These are phyloP conservation scores for Proterorhinus semilunaris DNA, from an alignment of 2,113 vertebrate genomes.

Conservation along the genomic window DNA sequence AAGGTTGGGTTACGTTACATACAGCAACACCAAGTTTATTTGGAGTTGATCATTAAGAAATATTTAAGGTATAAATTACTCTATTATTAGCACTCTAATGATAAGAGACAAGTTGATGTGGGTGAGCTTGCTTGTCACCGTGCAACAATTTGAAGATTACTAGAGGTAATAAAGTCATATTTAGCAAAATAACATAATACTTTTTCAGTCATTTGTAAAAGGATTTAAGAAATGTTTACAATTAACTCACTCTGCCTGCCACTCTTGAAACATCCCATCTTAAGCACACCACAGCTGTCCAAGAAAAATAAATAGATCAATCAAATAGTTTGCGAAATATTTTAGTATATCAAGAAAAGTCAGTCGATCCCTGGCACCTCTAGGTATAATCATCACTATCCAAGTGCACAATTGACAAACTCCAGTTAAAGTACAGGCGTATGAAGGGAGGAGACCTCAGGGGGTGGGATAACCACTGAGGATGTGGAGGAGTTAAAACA, in stretches of 20 bases:
- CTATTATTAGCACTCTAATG: too few relatives aligned
- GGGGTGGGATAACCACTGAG: constrained; percentile 27
- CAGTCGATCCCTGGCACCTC: background rate
- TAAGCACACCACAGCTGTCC: background rate
- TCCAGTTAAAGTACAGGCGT: constrained; percentile 48
- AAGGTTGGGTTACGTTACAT: too few relatives aligned
- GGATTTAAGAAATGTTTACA: background rate
- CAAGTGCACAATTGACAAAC: constrained; percentile 4
- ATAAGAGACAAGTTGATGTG: too few relatives aligned
- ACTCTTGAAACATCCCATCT: background rate
- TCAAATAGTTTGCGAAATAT: background rate
- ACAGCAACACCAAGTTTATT: too few relatives aligned
- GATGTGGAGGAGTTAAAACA: constrained; percentile 10
- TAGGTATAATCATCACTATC: background rate
- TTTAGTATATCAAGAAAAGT: background rate
- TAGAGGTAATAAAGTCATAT: too few relatives aligned
- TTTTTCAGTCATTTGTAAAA: too few relatives aligned
- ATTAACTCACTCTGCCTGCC: background rate
- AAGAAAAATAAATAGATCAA: background rate
- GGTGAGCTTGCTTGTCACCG: too few relatives aligned
- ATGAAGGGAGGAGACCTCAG: constrained; percentile 34
- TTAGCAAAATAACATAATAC: too few relatives aligned
- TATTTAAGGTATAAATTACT: too few relatives aligned
- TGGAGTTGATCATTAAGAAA: too few relatives aligned
- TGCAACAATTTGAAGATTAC: too few relatives aligned